Base-by-base conservation (phyloP, 2,888 invertebrate genomes). In the Chydorus sphaericus region DNA sequence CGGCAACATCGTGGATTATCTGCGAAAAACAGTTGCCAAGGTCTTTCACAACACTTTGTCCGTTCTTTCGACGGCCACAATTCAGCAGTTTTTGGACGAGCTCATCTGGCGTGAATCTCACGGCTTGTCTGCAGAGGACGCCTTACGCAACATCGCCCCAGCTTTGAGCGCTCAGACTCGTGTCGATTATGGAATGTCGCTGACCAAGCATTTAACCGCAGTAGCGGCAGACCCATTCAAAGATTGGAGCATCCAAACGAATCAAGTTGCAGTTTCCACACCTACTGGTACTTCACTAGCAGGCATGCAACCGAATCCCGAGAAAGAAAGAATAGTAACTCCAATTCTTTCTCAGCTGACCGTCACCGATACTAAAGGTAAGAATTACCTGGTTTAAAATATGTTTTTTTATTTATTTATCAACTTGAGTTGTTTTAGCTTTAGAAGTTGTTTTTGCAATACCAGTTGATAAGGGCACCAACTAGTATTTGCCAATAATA, bases 51-150 rank as follows among this genome's bases (percentile, higher is more conserved):
- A 87, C 62, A 89, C 89, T 0, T 69, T 90, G 7, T 86, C 87
- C 11, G 68, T 88, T 60, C 71, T 91, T 1, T 87, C 85, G 2
- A 75, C 86, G 49, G 85, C 84, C 69, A 85, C 89, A 67, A 88
- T 91, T 64, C 91, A 91, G 68, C 88, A 89, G 68, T 90, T 90
- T 69, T 71, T 91, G 60, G 90, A 91, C 67, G 91, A 91, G 66
- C 70, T 91, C 18, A 83, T 88, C 11, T 91, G 91, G 90, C 76
- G 91, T 57, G 90, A 91, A 68, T 81, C 83, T 66, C 90, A 80
- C 66, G 90, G 89, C 0, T 76, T 79, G 4, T 81, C 84, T 0
- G 80, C 89, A 0, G 76, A 82, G 0, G 78, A 80, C 62, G 83
- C 88, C 0, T 91, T 88, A 65, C 84, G 88, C 65, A 84, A 84